Base-by-base conservation (phyloP, 2,113 vertebrate genomes). In the Ceyx margarethae region DNA sequence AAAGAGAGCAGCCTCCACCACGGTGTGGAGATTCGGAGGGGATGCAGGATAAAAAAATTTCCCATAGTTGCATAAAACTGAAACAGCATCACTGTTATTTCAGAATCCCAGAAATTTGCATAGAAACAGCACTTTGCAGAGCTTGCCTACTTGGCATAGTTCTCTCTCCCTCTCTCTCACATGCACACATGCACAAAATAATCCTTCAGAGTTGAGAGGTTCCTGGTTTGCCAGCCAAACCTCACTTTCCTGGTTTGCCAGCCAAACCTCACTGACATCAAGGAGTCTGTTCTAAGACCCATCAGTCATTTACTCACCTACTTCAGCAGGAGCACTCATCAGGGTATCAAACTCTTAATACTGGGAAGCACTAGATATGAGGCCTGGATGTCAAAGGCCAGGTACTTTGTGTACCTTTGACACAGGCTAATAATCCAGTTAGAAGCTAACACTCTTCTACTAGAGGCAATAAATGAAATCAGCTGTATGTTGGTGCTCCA, bases 1-100 rank as follows among this genome's bases (percentile, higher is more conserved):
- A 58, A 51, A 33, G 31, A 80, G 2, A 74, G 33, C 20, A 51
- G 56, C n/a, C 50, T 84, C 45, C 25, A 66, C 25, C 22, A 48
- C 0, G 1, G 10, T 31, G 15, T 8, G 33, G 29, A 15, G 45
- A 42, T 37, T 35, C 50, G 17, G 22, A 79, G 35, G 0, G 2
- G n/a, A 56, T 76, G 37, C 11, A 71, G 53, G 18, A 4, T 14
- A 85, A 84, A 33, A 33, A 68, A 75, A 65, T 57, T 81, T 56
- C 43, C 77, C 25, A 53, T 1, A 69, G 31, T 3, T 68, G 35
- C 28, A 35, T 11, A 26, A 37, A 93, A 86, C 15, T n/a, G 13
- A 54, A 81, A 69, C 21, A 23, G 10, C 28, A 68, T 26, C 50
- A 42, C 4, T 3, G 10, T n/a, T 35, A 60, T 35, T 58, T 86